Evolutionary conservation across 1,140 invertebrate species (phyloP), one percentile per base, ranked within the genome.

Genomic region (Pseudachorutes palmiensis): DNA sequence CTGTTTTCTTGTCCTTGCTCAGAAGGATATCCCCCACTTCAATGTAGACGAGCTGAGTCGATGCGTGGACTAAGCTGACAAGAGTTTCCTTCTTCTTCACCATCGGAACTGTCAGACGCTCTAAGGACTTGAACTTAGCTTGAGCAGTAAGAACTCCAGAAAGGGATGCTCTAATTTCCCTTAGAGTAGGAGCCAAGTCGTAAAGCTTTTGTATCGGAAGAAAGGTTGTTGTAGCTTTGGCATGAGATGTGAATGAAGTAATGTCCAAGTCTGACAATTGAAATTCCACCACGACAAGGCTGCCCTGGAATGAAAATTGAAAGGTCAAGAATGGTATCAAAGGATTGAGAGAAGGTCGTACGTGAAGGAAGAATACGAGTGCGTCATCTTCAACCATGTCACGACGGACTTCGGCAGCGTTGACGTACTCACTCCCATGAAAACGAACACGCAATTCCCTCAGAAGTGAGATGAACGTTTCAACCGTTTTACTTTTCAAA

Each of bases 11-110:
- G 28, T 9, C 1, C 0, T 57, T 5, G 24, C 24, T 48, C 3
- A 65, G 31, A 1, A 71, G 45, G 16, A 71, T 30, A 36, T 68
- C 70, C n/a, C 64, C 16, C 1, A 71, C 65, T 66, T 71, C 70
- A 1, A 71, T 22, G 26, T 71, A 71, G 19, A 66, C 60, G 5
- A 71, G 64, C 9, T 60, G 30, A 16, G 41, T 58, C 36, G 63
- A 68, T 19, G 45, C 19, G 5, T 45, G 5, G 2, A 71, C 19
- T 5, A 71, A 64, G 1, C n/a, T 59, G 22, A 41, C 1, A 5
- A 71, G 19, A 0, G 67, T 68, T 2, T 36, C 57, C 26, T 60
- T 57, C 16, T 1, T 28, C 29, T 66, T 26, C 2, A 71, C 26
- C 1, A 68, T 48, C 1, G 64, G 33, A 1, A 29, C 29, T 36